phyloP scores from a whole-genome alignment of 2,888 invertebrate genomes.

The Amiota communis region DNA sequence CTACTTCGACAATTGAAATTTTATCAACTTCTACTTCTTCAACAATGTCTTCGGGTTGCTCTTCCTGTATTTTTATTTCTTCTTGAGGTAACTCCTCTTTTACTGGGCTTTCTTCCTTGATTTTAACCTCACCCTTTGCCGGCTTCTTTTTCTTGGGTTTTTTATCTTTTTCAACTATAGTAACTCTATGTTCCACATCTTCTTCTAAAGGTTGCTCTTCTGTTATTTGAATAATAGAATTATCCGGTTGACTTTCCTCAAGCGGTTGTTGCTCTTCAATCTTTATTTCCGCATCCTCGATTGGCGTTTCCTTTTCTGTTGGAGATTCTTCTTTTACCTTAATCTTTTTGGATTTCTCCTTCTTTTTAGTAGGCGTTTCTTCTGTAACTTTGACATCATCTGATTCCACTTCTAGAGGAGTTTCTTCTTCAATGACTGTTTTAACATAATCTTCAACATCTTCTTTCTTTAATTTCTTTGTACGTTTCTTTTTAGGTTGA shows the following conservation, averaged over 20 bases:
- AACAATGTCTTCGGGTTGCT: slow-evolving; percentile 31
- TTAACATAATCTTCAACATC: slow-evolving; percentile 63
- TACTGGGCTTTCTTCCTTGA: slow-evolving; percentile 75
- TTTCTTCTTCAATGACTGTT: slow-evolving; percentile 63
- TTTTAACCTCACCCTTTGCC: slow-evolving; percentile 64
- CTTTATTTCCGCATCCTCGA: slow-evolving; percentile 28
- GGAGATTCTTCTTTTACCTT: slow-evolving; percentile 54
- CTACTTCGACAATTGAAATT: slow-evolving; percentile 20
- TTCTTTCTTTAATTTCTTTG: slow-evolving; percentile 61
- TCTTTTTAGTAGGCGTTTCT: slow-evolving; percentile 49
- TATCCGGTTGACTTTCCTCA: neutral
- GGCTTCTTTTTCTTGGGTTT: slow-evolving; percentile 66
- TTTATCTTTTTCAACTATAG: slow-evolving; percentile 45
- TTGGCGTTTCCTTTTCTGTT: slow-evolving; percentile 40
- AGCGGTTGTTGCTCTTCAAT: neutral
- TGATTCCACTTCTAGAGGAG: slow-evolving; percentile 66
- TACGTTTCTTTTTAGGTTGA: slow-evolving; percentile 54
- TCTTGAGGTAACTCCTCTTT: slow-evolving; percentile 50
- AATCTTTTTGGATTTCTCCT: slow-evolving; percentile 53
- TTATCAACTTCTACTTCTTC: slow-evolving; percentile 39
- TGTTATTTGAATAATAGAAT: slow-evolving; percentile 42
- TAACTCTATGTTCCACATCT: slow-evolving; percentile 40
- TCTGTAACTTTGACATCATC: slow-evolving; percentile 54
- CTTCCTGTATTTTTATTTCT: slow-evolving; percentile 9
- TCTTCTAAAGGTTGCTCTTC: slow-evolving; percentile 54